Evolutionary conservation across 2,888 invertebrate genomes (phyloP), one percentile per base, ranked within the genome.

Genomic region (Coenonympha arcania): DNA sequence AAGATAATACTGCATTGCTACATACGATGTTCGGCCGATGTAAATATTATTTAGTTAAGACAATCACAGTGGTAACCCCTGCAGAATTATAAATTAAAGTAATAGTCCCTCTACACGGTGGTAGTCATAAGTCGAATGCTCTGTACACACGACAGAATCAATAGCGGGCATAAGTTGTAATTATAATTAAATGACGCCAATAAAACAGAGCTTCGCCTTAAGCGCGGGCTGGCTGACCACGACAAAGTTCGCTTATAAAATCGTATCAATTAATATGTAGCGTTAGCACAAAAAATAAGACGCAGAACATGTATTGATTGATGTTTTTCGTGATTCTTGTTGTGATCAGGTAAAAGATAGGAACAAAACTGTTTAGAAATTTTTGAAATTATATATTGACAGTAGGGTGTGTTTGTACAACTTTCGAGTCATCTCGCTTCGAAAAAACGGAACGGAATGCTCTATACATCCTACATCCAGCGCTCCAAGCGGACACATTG

Each of bases 201-300:
- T 49, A 45, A 52, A 56, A 53, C 44, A 56, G 54, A 47, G 44
- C 52, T 50, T 58, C 59, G 68, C 75, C 73, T 68, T 65, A 64
- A 70, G 64, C 57, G 68, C 66, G 68, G 68, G 65, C 64, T 62
- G 61, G 62, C 56, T 56, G 64, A 55, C 70, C 78, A 79, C 79
- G 78, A 79, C 77, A 68, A 62, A 69, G 60, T 66, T 56, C 77
- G 75, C 78, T 77, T 75, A 70, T 43, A 77, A 75, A 77, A 69
- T 73, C 76, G 80, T 76, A 77, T 79, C 78, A 79, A 82, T 82
- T 82, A 82, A 76, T 73, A 63, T 68, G 76, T 79, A 79, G 66
- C 6, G 76, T 69, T 60, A 66, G 71, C 31, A 43, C 47, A 48
- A 36, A 45, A 26, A 26, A 26, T 1, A 26, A 26, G 9, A 24